These are phyloP conservation scores for Electrophaes corylata DNA, from an alignment of 2,888 invertebrate species.

Conservation along the genomic window DNA sequence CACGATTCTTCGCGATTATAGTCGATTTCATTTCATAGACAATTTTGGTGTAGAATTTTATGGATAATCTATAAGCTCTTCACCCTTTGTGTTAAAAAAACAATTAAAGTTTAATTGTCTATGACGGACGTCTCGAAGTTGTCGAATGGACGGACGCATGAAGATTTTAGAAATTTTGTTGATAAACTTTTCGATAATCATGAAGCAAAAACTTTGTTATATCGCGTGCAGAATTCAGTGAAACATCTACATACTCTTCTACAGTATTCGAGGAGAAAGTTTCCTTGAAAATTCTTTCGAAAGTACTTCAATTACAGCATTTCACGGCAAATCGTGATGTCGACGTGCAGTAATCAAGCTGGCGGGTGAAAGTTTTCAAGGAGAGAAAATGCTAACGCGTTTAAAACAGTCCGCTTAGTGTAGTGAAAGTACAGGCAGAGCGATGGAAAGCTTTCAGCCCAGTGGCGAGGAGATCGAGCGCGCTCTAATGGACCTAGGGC, in stretches of 20 bases:
- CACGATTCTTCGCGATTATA: not conserved
- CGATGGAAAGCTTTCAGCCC: slow-evolving; percentile 73
- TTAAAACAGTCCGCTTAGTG: slow-evolving; percentile 49
- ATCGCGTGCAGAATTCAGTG: not conserved
- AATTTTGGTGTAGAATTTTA: slow-evolving; percentile 39
- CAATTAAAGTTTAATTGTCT: slow-evolving; percentile 52
- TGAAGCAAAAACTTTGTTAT: slow-evolving; percentile 12
- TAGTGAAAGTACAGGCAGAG: slow-evolving; percentile 39
- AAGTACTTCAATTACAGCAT: slow-evolving; percentile 54
- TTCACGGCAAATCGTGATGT: slow-evolving; percentile 62
- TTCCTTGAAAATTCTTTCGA: slow-evolving; percentile 45
- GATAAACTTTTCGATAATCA: slow-evolving; percentile 43
- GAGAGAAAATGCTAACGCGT: slow-evolving; percentile 59
- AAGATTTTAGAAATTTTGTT: slow-evolving; percentile 49
- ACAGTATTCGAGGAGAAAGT: not conserved
- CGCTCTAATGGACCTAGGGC: slow-evolving; percentile 77
- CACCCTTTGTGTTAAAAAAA: slow-evolving; percentile 24
- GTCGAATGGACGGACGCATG: slow-evolving; percentile 60
- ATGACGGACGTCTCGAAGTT: slow-evolving; percentile 43
- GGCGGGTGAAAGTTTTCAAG: slow-evolving; percentile 70
- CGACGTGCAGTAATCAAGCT: slow-evolving; percentile 68
- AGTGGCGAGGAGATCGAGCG: slow-evolving; percentile 78
- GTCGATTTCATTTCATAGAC: slow-evolving; percentile 19
- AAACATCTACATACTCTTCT: not conserved
- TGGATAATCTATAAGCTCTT: slow-evolving; percentile 56